phyloP scores from a whole-genome alignment of 2,113 vertebrate genomes.

The Gymnobelideus leadbeateri region DNA sequence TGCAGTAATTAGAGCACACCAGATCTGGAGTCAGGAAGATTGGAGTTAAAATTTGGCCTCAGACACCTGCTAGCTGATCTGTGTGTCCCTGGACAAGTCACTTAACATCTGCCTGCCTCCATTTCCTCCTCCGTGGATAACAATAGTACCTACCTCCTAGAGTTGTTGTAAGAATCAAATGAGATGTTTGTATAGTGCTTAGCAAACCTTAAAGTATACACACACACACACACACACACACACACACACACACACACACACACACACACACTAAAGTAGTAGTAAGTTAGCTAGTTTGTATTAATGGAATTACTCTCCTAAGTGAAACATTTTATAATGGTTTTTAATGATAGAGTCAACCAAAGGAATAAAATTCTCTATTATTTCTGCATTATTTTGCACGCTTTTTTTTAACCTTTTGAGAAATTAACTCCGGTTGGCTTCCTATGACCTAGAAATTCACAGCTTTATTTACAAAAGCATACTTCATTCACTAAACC shows the following conservation, averaged over 20 bases:
- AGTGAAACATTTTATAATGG: background rate
- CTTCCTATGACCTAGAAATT: background rate
- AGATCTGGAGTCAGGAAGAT: background rate
- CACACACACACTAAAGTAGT: too few species aligned
- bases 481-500: background rate
- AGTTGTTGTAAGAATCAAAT: background rate
- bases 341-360: background rate
- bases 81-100: background rate
- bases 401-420: constrained; percentile 5
- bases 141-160: background rate
- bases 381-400: background rate
- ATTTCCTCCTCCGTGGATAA: background rate
- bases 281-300: background rate
- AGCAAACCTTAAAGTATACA: background rate
- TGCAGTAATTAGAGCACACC: background rate
- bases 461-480: constrained; percentile 6
- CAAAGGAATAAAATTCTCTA: background rate
- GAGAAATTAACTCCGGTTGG: background rate
- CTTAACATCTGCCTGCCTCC: background rate
- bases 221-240: background rate
- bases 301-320: background rate
- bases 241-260: too few species aligned
- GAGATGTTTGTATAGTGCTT: background rate
- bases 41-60: background rate
- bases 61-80: background rate